Base-by-base conservation (phyloP, 2,888 invertebrate species). In the Eristalis pertinax region DNA sequence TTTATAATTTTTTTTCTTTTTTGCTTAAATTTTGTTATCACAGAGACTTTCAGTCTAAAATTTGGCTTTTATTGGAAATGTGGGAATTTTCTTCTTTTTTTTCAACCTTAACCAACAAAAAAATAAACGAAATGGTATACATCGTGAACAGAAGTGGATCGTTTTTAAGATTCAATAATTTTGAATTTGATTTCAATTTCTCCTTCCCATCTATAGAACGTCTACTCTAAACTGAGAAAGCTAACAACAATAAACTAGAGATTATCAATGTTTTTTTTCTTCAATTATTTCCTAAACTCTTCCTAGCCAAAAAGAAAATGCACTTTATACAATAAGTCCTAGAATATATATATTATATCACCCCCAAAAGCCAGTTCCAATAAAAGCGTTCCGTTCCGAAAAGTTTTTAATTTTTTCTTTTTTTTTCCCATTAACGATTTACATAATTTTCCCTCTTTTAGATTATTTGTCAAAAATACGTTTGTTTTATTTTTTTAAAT, bases 101-200 rank as follows among this genome's bases (percentile, higher is more conserved):
- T 80, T 89, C 89, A 88, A 1, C n/a, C 7, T 50, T 50, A 43
- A 43, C 3, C 50, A 50, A 50, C 50, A 8, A 19, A 50, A 50
- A 89, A 90, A 90, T 90, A 91, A 90, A 89, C 88, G 89, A 90
- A 90, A 90, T 19, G 5, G 50, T 15, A 90, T 90, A 91, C 90
- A 91, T 32, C 64, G 32, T 64, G 60, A 56, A 67, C 35, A 50
- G 4, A 62, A 32, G 41, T 43, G 15, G 13, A 62, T 43, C 50
- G n/a, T n/a, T n/a, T n/a, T n/a, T n/a, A n/a, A n/a, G n/a, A n/a
- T n/a, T n/a, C 67, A 70, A 70, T 81, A 81, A 81, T 86, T 86
- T 82, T 72, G 78, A 83, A 79, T 79, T 83, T 15, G 43, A 63
- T 43, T 24, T 60, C 26, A 29, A 56, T 24, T n/a, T 68, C 60